These are phyloP conservation scores for Hestina assimilis DNA, from an alignment of 1,140 invertebrate genomes.

Conservation along the genomic window DNA sequence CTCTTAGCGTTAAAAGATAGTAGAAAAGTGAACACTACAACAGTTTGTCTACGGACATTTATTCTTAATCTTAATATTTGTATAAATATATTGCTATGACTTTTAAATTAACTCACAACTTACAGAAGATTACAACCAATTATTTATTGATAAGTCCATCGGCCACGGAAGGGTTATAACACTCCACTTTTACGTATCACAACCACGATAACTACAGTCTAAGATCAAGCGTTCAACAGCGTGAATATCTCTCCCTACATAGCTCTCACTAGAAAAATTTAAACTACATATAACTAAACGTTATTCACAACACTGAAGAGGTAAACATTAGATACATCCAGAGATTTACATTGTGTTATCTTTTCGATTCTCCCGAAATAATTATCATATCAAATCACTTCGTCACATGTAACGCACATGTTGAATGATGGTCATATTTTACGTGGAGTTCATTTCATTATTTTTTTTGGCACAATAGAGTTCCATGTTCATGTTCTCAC, in stretches of 20 bases:
- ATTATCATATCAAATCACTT: conserved; percentile 45
- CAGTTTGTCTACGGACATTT: conserved; percentile 31
- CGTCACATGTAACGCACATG: conserved; percentile 41
- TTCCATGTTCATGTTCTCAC: conserved; percentile 55
- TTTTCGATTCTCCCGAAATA: conserved; percentile 32
- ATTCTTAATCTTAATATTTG: conserved; percentile 25
- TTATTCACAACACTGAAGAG: conserved; percentile 76
- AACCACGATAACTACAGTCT: conserved; percentile 52
- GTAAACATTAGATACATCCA: conserved; percentile 64
- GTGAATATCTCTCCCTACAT: conserved; percentile 38
- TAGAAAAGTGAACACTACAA: conserved; percentile 40
- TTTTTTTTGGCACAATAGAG: conserved; percentile 63
- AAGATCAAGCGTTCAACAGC: conserved; percentile 23
- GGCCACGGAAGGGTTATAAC: conserved; percentile 33
- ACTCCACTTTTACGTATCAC: conserved; percentile 56
- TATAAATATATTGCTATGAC: conserved; percentile 55
- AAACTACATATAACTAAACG: conserved; percentile 42
- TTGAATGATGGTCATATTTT: conserved; percentile 40
- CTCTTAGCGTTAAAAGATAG: conserved; percentile 21
- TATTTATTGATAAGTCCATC: conserved; percentile 48
- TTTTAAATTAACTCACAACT: conserved; percentile 62
- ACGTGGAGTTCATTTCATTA: conserved; percentile 37
- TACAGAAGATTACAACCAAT: conserved; percentile 59
- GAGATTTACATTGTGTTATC: conserved; percentile 56
- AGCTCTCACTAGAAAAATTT: conserved; percentile 37